Base-by-base conservation (phyloP, 2,888 invertebrate species). In the Drosophila hamatofila region DNA sequence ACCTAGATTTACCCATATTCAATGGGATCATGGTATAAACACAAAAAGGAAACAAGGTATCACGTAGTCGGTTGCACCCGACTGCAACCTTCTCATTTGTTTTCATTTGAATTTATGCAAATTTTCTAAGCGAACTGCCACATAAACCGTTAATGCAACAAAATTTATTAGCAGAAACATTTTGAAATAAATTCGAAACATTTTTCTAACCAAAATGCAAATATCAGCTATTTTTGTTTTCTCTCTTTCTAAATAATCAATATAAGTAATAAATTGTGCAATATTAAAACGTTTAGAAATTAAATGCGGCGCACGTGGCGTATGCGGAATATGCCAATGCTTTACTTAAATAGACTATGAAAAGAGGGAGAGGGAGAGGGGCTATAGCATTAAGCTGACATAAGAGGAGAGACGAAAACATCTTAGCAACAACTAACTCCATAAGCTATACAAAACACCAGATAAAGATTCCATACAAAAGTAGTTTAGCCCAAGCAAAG, bases 131-230 rank as follows among this genome's bases (percentile, higher is more conserved):
- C 54, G 4, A 48, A 8, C 23, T 52, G 44, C 42, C 35, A 14
- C 52, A 72, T 61, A 46, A 72, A 72, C 58, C 37, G 35, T n/a
- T 46, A 55, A 72, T 69, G 44, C 42, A 8, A 4, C 48, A 27
- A 49, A 58, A 57, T 56, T 60, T 56, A 37, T 23, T n/a, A 46
- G n/a, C 25, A 44, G n/a, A n/a, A 30, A 51, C n/a, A 6, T 14
- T 37, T 30, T 16, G 8, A 55, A 27, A 18, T 14, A 39, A 61
- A 52, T 27, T 41, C 9, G 0, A 44, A 49, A 58, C 33, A 11
- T 23, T 37, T 12, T 59, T 56, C 16, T 41, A 46, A 16, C 41
- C 5, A 21, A 21, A 7, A 42, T 18, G 9, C 33, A 44, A 63
- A 58, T 58, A 39, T 11, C 33, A 25, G 52, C 39, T 18, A 27